phyloP scores from a whole-genome alignment of 2,797 vertebrate species.

The Rhabdophis nuchalis region DNA sequence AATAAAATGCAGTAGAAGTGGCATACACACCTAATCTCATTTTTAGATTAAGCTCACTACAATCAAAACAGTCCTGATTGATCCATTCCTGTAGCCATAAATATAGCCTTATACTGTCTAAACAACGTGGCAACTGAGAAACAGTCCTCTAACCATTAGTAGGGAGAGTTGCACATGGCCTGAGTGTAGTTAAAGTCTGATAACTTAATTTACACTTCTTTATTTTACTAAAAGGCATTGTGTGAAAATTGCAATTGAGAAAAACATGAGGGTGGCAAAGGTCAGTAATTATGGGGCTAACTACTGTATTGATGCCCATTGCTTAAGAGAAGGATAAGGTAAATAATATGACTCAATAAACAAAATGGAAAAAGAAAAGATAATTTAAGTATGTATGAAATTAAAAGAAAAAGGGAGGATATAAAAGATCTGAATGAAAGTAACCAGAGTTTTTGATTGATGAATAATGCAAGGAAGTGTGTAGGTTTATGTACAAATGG shows the following conservation, averaged over 20 bases:
- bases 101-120: neutral
- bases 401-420: neutral
- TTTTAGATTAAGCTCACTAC: neutral
- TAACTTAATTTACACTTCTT: neutral
- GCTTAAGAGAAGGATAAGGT: neutral
- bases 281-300: neutral
- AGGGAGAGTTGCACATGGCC: neutral
- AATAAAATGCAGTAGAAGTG: neutral
- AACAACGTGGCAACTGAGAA: neutral
- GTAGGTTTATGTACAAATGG: neutral
- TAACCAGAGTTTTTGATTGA: neutral
- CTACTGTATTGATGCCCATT: neutral
- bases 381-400: neutral
- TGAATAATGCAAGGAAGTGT: neutral
- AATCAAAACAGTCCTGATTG: neutral
- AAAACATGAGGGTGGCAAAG: neutral
- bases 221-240: neutral
- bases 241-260: neutral
- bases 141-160: neutral
- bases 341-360: neutral
- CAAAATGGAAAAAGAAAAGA: neutral
- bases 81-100: neutral
- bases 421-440: neutral
- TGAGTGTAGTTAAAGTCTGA: neutral
- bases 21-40: neutral